Base-by-base conservation (phyloP, 2,888 invertebrate species). In the Lepidochitona cinerea region DNA sequence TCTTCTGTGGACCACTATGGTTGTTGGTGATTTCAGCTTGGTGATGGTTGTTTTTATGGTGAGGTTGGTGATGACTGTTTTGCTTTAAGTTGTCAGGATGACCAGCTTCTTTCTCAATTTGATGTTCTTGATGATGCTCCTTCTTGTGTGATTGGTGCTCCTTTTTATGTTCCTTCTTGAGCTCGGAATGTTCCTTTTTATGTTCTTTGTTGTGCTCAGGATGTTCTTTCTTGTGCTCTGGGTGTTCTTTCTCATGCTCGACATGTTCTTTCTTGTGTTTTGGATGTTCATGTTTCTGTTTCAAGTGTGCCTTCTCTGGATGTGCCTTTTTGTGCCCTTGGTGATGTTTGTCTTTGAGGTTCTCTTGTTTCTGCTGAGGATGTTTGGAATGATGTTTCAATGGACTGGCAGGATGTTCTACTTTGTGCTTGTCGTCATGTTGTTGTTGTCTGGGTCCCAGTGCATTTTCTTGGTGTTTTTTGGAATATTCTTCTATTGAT, bases 211-310 rank as follows among this genome's bases (percentile, higher is more conserved):
- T 7, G n/a, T 41, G 9, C 9, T 41, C 18, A 12, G 9, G 41
- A 9, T 41, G 9, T 9, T 41, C 9, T 9, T 41, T 18, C 41
- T 41, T 41, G 41, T 41, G 41, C 41, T 41, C 9, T 41, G 41
- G 35, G 37, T 75, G 72, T 49, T 77, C 72, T 29, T 76, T 70
- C 23, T 75, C 75, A 49, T 76, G 70, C 72, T 71, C 71, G 12
- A 75, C 73, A 12, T 73, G 68, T 53, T 71, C 72, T 59, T 70
- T 68, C 41, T 49, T 49, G 49, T 49, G 49, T 7, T 49, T 18
- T 2, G 49, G 49, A 49, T 49, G 49, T 18, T 49, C 49, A 18
- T 49, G 18, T 18, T 49, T 49, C 7, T 49, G 49, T 7, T 49
- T 49, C n/a, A n/a, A 23, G 49, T 49, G n/a, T 23, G 18, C 23